Evolutionary conservation across 1,140 invertebrate species (phyloP).

Genomic region (Nylanderia fulva): DNA sequence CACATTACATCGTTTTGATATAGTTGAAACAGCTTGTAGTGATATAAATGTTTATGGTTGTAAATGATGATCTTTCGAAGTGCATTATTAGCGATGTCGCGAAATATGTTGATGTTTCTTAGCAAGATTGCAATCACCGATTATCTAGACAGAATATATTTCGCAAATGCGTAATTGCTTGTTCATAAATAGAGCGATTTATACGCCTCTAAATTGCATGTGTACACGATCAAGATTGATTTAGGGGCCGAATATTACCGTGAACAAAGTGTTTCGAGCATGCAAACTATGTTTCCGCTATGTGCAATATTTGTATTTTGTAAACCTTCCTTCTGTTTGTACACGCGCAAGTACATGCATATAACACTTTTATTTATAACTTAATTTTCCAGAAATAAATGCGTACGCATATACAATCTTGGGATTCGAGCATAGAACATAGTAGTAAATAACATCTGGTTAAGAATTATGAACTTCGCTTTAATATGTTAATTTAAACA

Average conservation of each 20-base stretch:
- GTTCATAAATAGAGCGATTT: slow-evolving; percentile 12
- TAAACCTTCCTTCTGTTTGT: slow-evolving; percentile 18
- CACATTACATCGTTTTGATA: background rate
- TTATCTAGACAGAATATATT: slow-evolving; percentile 73
- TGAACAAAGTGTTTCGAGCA: slow-evolving; percentile 8
- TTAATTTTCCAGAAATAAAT: slow-evolving; percentile 20
- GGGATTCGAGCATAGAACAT: background rate
- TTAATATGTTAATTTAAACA: slow-evolving; percentile 2
- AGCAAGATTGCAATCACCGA: slow-evolving; percentile 75
- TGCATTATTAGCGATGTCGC: slow-evolving; percentile 7
- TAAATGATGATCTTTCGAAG: slow-evolving; percentile 51
- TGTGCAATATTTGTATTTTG: slow-evolving; percentile 16
- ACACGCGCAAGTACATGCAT: background rate
- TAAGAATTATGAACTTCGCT: background rate
- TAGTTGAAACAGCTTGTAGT: slow-evolving; percentile 10
- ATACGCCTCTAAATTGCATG: background rate
- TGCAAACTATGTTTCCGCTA: slow-evolving; percentile 11
- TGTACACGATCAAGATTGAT: slow-evolving; percentile 18
- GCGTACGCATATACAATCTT: background rate
- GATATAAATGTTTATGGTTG: slow-evolving; percentile 17
- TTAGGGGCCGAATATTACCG: slow-evolving; percentile 19
- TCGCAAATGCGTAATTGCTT: slow-evolving; percentile 59
- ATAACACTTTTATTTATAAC: slow-evolving; percentile 28
- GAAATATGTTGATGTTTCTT: slow-evolving; percentile 65
- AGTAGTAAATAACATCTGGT: slow-evolving; percentile 8